phyloP scores from a whole-genome alignment of 2,888 invertebrate species.

The Idaea biselata region DNA sequence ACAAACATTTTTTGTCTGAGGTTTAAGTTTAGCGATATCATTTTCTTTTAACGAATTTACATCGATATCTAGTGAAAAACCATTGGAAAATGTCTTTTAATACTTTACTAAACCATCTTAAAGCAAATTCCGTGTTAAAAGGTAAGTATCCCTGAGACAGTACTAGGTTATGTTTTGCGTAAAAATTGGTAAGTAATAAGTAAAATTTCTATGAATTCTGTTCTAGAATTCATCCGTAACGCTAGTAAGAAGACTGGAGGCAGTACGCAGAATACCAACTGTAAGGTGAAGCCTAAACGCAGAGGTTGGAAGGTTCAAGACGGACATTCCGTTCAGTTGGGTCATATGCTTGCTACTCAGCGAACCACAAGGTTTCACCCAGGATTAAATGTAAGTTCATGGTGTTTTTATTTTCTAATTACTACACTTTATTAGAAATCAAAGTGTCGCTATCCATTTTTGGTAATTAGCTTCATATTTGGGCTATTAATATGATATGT shows the following conservation, averaged over 20 bases:
- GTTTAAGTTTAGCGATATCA: neutral
- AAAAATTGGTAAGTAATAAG: neutral
- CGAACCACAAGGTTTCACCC: conserved; percentile 87
- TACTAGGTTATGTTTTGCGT: conserved; percentile 2
- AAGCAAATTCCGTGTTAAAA: conserved; percentile 36
- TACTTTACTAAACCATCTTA: conserved; percentile 29
- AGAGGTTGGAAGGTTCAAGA: conserved; percentile 90
- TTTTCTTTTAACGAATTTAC: neutral
- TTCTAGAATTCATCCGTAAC: conserved; percentile 72
- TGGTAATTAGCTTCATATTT: too few species aligned
- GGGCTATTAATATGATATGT: too few species aligned
- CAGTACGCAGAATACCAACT: conserved; percentile 85
- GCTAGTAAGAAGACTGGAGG: conserved; percentile 89
- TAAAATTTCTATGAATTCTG: conserved; percentile 17
- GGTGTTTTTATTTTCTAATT: too few species aligned
- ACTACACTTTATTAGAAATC: too few species aligned
- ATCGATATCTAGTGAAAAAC: neutral
- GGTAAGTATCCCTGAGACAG: conserved; percentile 28
- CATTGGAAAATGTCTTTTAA: conserved; percentile 36
- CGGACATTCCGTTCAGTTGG: conserved; percentile 83
- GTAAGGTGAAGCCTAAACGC: conserved; percentile 86
- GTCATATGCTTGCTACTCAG: conserved; percentile 86
- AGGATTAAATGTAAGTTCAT: conserved; percentile 84
- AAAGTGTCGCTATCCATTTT: too few species aligned
- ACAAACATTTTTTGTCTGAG: neutral